Conservation (phyloP, 1,140 invertebrate genomes). For the Lordiphosa mommai region DNA sequence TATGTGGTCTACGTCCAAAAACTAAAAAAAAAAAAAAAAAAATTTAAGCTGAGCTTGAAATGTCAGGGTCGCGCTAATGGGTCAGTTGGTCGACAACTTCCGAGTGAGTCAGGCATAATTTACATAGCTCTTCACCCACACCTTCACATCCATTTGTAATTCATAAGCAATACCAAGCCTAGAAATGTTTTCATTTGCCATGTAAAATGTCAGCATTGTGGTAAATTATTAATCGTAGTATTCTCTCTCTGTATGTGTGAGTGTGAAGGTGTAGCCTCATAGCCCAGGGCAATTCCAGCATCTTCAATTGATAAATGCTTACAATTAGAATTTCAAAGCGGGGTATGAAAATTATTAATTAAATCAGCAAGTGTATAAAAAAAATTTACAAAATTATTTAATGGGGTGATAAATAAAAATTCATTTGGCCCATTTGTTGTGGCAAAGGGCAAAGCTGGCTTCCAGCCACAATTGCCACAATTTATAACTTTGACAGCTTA, state of each 20-base stretch:
- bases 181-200: constrained; percentile 57
- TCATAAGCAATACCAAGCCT: constrained; percentile 45
- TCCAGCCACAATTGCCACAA: constrained; percentile 48
- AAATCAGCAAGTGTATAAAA: not conserved
- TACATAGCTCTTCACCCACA: constrained; percentile 43
- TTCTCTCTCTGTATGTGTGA: too few species aligned
- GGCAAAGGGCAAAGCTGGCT: constrained; percentile 46
- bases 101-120: constrained; percentile 21
- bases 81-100: constrained; percentile 24
- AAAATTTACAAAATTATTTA: constrained; percentile 5
- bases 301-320: constrained; percentile 30
- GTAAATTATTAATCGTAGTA: too few species aligned
- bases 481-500: constrained; percentile 67
- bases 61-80: constrained; percentile 57
- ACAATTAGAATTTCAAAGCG: constrained; percentile 21
- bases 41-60: constrained; percentile 35
- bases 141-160: constrained; percentile 21
- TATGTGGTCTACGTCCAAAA: constrained; percentile 48
- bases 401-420: constrained; percentile 38
- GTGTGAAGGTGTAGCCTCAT: too few species aligned
- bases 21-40: constrained; percentile 48
- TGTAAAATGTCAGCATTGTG: constrained; percentile 65
- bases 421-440: constrained; percentile 16
- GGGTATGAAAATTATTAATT: too few species aligned
- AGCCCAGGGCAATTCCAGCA: not conserved